These are phyloP conservation scores for Poecilia latipinna DNA, from an alignment of 2,113 vertebrate genomes.

Conservation along the genomic window DNA sequence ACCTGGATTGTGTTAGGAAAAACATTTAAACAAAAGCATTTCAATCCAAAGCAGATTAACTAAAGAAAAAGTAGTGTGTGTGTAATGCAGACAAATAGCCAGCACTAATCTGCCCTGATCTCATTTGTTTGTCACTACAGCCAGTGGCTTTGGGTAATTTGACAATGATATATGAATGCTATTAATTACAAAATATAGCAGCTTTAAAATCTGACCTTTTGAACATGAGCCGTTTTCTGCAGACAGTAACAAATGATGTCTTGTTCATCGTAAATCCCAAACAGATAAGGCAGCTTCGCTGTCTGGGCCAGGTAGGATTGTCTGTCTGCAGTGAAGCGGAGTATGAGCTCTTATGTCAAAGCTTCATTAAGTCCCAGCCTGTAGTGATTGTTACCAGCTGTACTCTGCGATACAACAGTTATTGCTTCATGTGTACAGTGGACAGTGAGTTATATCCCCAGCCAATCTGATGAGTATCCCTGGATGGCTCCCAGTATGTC, in stretches of 20 bases:
- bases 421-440: slow-evolving; percentile 33
- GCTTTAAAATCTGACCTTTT: slow-evolving; percentile 59
- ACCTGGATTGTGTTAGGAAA: background rate
- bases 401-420: slow-evolving; percentile 17
- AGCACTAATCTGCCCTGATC: slow-evolving; percentile 26
- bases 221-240: slow-evolving; percentile 35
- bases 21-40: slow-evolving; percentile 7
- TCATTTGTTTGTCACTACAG: slow-evolving; percentile 49
- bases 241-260: slow-evolving; percentile 58
- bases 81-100: slow-evolving; percentile 25
- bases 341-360: slow-evolving; percentile 64
- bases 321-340: slow-evolving; percentile 48
- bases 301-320: slow-evolving; percentile 63
- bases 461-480: slow-evolving; percentile 67
- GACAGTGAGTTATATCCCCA: slow-evolving; percentile 73
- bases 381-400: slow-evolving; percentile 81
- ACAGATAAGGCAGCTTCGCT: slow-evolving; percentile 37
- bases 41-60: slow-evolving; percentile 12
- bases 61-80: slow-evolving; percentile 33
- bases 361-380: slow-evolving; percentile 64
- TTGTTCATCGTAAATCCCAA: slow-evolving; percentile 57
- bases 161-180: slow-evolving; percentile 48
- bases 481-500: slow-evolving; percentile 40
- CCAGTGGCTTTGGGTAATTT: slow-evolving; percentile 53
- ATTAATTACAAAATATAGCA: slow-evolving; percentile 29